phyloP scores from a whole-genome alignment of 1,140 invertebrate genomes.

The Akabosia matsudoensis region DNA sequence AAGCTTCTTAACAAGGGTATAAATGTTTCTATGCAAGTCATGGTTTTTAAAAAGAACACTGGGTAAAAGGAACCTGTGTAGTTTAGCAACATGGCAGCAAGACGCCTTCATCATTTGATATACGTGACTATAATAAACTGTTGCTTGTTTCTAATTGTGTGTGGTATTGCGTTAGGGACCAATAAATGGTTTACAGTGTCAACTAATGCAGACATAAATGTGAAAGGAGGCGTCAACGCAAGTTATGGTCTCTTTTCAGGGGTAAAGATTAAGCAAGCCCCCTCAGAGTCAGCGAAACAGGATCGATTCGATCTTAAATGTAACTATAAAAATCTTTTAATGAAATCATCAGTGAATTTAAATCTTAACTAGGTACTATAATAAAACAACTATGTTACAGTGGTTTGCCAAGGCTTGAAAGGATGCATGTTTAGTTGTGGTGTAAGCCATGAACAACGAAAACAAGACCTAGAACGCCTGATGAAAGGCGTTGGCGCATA shows the following conservation, averaged over 20 bases:
- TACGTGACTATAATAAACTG: conserved; percentile 12
- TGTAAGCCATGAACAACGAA: background rate
- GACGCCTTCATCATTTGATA: conserved; percentile 15
- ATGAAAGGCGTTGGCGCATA: background rate
- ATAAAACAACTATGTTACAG: no score
- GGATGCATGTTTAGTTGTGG: conserved; percentile 25
- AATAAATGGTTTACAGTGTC: conserved; percentile 10
- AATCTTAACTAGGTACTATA: no score
- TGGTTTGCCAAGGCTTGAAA: background rate
- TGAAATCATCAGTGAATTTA: no score
- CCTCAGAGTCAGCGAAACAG: no score
- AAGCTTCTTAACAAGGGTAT: no score
- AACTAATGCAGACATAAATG: background rate
- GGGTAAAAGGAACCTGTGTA: no score
- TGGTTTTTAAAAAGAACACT: no score
- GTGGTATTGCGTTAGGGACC: background rate
- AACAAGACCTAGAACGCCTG: background rate
- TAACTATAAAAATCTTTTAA: no score
- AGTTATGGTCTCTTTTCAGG: conserved; percentile 5
- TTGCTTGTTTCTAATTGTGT: conserved; percentile 6
- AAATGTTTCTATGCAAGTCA: no score
- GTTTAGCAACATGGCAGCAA: conserved; percentile 26
- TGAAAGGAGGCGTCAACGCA: background rate
- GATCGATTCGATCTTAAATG: no score
- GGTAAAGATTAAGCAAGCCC: background rate